These are phyloP conservation scores for Morpho deidamia DNA, from an alignment of 2,888 invertebrate genomes.

Conservation along the genomic window DNA sequence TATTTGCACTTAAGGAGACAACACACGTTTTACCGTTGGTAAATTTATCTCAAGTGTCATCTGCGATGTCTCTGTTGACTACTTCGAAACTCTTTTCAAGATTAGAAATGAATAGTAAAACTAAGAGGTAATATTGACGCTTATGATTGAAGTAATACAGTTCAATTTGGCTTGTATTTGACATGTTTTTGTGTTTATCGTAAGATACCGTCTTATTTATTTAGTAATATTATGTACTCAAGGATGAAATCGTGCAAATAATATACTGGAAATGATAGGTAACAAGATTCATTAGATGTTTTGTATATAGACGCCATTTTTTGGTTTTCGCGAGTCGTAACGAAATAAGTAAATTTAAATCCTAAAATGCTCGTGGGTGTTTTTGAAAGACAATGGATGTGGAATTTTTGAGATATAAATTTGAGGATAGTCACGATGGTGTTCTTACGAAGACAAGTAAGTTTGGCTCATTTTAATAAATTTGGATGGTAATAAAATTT, in stretches of 20 bases:
- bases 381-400: conserved; percentile 43
- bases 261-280: conserved; percentile 17
- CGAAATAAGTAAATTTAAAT: neutral
- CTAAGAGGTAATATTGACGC: no score
- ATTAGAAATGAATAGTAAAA: conserved; percentile 11
- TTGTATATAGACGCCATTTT: conserved; percentile 11
- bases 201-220: conserved; percentile 12
- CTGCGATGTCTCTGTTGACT: conserved; percentile 8
- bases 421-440: conserved; percentile 52
- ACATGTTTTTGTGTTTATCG: neutral
- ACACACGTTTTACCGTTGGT: neutral
- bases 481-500: no score
- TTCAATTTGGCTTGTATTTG: neutral
- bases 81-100: conserved; percentile 9
- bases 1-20: no score
- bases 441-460: conserved; percentile 54
- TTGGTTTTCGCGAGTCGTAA: neutral
- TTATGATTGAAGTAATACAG: conserved; percentile 1
- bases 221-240: conserved; percentile 19
- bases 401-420: conserved; percentile 53
- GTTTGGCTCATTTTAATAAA: conserved; percentile 20
- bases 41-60: neutral
- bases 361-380: neutral
- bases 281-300: conserved; percentile 12
- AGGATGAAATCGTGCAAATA: conserved; percentile 24